Percentiles rank a stretch among this genome's conserved stretches.
Evolutionary conservation across 2,113 vertebrate genomes (phyloP).

Genomic region (Ictalurus furcatus): DNA sequence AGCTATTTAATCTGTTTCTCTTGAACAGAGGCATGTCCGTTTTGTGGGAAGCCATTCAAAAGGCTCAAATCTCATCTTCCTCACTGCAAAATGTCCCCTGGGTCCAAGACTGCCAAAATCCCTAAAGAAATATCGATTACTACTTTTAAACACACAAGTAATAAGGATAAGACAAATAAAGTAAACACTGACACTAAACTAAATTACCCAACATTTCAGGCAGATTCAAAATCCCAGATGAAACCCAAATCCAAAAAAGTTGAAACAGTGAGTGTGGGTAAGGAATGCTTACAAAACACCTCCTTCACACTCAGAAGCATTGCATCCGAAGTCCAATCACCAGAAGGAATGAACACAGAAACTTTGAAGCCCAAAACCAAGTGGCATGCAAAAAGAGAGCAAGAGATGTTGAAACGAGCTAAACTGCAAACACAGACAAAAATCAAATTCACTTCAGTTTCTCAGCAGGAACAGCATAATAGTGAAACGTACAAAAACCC

Average conservation of each 20-base stretch:
- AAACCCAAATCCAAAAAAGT: constrained; percentile 4
- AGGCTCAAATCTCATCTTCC: constrained; percentile 85
- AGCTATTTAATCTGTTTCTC: not conserved
- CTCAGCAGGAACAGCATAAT: constrained; percentile 6
- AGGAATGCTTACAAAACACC: not conserved
- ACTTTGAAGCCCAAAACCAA: constrained; percentile 29
- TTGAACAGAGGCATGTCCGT: constrained; percentile 77
- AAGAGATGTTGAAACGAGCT: constrained; percentile 32
- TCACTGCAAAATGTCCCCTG: constrained; percentile 75
- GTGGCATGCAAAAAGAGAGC: constrained; percentile 45
- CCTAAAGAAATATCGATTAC: not conserved
- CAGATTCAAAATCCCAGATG: not conserved
- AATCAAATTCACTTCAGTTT: constrained; percentile 1
- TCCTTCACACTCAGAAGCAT: not conserved
- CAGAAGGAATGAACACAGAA: not conserved
- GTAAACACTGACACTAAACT: not conserved
- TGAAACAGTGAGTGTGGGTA: not conserved
- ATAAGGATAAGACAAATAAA: not conserved
- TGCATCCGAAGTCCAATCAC: not conserved
- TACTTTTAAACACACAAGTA: not conserved
- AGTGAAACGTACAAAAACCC: not conserved
- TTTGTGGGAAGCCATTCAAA: constrained; percentile 82
- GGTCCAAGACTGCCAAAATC: constrained; percentile 46
- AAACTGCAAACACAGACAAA: constrained; percentile 5
- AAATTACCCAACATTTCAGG: not conserved